Evolutionary conservation across 2,888 invertebrate species (phyloP).

Genomic region (Melitaea athalia): DNA sequence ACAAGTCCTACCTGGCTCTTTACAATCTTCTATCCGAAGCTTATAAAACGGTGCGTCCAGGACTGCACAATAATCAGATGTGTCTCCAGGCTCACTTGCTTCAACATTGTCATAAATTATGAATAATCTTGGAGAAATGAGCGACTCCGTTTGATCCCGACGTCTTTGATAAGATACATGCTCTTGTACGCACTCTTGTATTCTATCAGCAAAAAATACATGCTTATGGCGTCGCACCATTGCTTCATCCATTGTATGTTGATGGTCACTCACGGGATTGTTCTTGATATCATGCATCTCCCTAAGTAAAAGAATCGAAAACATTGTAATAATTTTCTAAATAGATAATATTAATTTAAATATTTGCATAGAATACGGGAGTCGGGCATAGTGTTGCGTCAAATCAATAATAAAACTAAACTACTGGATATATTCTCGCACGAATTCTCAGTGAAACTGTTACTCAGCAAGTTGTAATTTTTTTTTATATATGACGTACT

Average conservation of each 20-base stretch:
- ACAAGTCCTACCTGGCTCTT: conserved; percentile 63
- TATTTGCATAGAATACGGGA: neutral
- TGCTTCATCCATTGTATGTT: conserved; percentile 76
- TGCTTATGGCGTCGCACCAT: conserved; percentile 83
- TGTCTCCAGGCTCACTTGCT: conserved; percentile 84
- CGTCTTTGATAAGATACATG: conserved; percentile 80
- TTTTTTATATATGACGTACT: too few species aligned
- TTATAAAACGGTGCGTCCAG: conserved; percentile 84
- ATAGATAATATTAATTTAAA: neutral
- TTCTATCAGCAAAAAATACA: conserved; percentile 85
- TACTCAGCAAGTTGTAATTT: too few species aligned
- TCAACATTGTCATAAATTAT: conserved; percentile 89
- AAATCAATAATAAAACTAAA: too few species aligned
- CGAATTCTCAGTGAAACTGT: too few species aligned
- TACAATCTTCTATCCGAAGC: conserved; percentile 81
- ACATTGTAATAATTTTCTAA: conserved; percentile 2
- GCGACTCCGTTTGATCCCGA: conserved; percentile 71
- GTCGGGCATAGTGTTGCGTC: too few species aligned
- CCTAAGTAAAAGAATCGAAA: conserved; percentile 53
- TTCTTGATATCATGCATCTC: conserved; percentile 79
- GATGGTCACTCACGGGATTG: conserved; percentile 73
- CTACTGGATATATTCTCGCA: too few species aligned
- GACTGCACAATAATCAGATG: conserved; percentile 81
- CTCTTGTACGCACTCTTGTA: conserved; percentile 85
- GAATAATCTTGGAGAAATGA: conserved; percentile 85